Base-by-base conservation (phyloP, 2,113 vertebrate species). In the Chlorodrepanis virens region DNA sequence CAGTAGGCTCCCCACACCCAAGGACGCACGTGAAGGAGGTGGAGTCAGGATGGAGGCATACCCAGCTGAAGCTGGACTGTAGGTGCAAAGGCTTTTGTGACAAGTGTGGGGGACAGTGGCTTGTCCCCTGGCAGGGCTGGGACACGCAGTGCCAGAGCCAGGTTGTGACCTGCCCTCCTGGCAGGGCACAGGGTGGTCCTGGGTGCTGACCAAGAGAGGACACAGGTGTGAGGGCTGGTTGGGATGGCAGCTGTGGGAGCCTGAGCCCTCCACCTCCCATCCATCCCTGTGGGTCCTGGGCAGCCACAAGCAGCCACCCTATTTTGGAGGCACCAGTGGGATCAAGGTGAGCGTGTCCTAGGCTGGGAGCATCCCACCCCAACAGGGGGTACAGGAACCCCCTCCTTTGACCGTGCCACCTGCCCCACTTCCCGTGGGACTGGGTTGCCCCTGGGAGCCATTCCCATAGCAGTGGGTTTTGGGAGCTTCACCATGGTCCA, bases 81-180 rank as follows among this genome's bases (percentile, higher is more conserved):
- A 75, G 60, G 80, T 77, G 59, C 45, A 33, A 54, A 70, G 40
- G 53, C 5, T 42, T 61, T 47, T 2, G 4, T 40, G 53, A 31
- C 7, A 11, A 91, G 42, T 6, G 27, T 2, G 1, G 7, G 74
- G 44, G 42, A 65, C 25, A 18, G 54, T 23, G 56, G 23, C 28
- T 69, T 9, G n/a, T 78, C 28, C 72, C 54, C 74, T 25, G 3
- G 57, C n/a, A 35, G 81, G 52, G 33, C 28, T 69, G 65, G 2
- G 16, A 59, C 23, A 3, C 0, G 0, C 0, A 0, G 37, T 2
- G 4, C 29, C 5, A 7, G 5, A 60, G 93, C 68, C 2, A 1
- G 21, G 52, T 52, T 1, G 0, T 37, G 47, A 52, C 19, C 52
- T 57, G 40, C 21, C 39, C 49, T 79, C 39, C 71, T 75, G 42